A percentile compares a stretch with the other conserved stretches of the same genome.
Conservation (phyloP, 2,888 invertebrate genomes). For the Mythimna pallens region DNA sequence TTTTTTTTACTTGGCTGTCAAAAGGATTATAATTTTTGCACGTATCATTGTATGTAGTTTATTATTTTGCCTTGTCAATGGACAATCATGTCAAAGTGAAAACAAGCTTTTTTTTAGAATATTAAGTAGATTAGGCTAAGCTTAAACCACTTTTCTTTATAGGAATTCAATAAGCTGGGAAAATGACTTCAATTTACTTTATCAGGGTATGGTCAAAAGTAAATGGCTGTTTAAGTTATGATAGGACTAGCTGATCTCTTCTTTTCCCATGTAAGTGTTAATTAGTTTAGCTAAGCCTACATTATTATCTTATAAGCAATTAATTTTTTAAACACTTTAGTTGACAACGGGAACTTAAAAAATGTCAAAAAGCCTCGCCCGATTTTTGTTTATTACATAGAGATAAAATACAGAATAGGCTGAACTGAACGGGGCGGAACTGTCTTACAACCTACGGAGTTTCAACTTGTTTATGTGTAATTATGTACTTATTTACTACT, state of each 20-base stretch:
- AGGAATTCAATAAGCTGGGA: conserved; percentile 25
- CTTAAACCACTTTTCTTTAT: background rate
- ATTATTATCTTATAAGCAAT: conserved; percentile 15
- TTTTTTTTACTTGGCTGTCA: background rate
- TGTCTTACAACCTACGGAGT: no score
- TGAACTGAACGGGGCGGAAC: no score
- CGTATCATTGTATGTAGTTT: background rate
- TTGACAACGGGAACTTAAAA: no score
- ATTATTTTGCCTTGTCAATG: background rate
- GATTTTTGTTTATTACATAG: no score
- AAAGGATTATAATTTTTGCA: background rate
- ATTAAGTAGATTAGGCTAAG: background rate
- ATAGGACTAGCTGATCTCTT: conserved; percentile 16
- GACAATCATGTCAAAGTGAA: background rate
- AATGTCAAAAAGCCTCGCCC: no score
- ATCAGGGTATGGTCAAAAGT: conserved; percentile 34
- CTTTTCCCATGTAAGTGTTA: background rate
- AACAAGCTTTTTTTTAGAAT: conserved; percentile 4
- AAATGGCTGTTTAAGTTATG: conserved; percentile 22
- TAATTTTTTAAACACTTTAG: conserved; percentile 27
- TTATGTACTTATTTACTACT: no score
- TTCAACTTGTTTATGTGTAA: no score
- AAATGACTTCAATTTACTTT: conserved; percentile 26
- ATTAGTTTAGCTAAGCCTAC: background rate
- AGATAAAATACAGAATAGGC: no score